phyloP scores from a whole-genome alignment of 2,888 invertebrate genomes.

The Cantharis nigra region DNA sequence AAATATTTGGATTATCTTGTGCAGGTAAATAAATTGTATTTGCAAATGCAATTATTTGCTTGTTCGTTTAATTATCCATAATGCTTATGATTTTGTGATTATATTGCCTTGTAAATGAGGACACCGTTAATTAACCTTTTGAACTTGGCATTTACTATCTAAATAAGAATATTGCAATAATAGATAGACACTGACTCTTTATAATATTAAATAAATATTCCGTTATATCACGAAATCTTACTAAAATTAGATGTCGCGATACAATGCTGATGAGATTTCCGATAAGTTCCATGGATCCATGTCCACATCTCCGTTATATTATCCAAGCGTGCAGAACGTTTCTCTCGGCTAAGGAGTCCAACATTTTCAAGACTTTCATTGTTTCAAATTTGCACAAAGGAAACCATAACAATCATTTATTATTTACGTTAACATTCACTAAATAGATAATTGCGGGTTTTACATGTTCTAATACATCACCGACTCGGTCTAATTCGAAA shows the following conservation, averaged over 20 bases:
- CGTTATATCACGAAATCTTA: constrained; percentile 49
- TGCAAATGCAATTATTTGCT: constrained; percentile 6
- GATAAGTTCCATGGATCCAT: constrained; percentile 35
- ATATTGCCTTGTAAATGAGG: constrained; percentile 36
- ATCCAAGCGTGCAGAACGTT: constrained; percentile 29
- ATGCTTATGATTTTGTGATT: constrained; percentile 37
- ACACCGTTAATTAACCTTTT: constrained; percentile 45
- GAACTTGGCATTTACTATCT: constrained; percentile 40
- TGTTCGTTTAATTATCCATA: constrained; percentile 29
- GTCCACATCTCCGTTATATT: constrained; percentile 35
- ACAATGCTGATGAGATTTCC: constrained; percentile 42
- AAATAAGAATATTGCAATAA: constrained; percentile 27
- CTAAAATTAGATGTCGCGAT: constrained; percentile 41
- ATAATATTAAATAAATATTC: constrained; percentile 18
- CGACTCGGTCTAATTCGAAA: neutral
- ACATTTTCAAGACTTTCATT: constrained; percentile 8
- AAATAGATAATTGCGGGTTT: neutral
- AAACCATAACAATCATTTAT: neutral
- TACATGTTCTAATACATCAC: neutral
- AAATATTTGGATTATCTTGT: neutral
- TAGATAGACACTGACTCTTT: constrained; percentile 33
- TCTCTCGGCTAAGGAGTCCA: constrained; percentile 18
- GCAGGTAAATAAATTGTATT: constrained; percentile 8
- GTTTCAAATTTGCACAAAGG: neutral
- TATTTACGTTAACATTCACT: neutral